Evolutionary conservation across 2,113 vertebrate genomes (phyloP).

Genomic region (Picathartes gymnocephalus): DNA sequence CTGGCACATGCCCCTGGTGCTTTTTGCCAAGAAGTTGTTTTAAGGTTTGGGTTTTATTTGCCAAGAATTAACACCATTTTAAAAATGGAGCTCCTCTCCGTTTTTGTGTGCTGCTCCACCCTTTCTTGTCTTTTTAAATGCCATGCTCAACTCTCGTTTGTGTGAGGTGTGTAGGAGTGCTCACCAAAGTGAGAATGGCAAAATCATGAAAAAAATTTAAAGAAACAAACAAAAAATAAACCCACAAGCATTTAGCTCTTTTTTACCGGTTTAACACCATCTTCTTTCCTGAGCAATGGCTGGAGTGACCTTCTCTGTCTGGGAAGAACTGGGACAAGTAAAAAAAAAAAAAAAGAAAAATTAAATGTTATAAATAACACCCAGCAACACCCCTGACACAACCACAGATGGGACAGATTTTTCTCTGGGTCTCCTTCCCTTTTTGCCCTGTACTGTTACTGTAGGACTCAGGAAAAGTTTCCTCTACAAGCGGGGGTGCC

Average conservation of each 20-base stretch:
- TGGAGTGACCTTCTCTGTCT: background rate
- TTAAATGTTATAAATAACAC: background rate
- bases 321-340: background rate
- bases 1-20: background rate
- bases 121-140: background rate
- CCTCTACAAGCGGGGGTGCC: background rate
- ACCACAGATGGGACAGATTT: background rate
- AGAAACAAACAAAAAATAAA: background rate
- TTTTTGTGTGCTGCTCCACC: background rate
- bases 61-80: background rate
- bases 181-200: background rate
- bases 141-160: background rate
- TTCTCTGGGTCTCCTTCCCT: background rate
- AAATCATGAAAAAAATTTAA: background rate
- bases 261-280: background rate
- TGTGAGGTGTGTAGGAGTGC: background rate
- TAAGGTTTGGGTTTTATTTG: background rate
- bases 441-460: background rate
- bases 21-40: background rate
- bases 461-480: background rate
- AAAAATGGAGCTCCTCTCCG: background rate
- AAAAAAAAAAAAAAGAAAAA: slow-evolving; percentile 18
- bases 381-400: background rate
- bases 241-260: background rate
- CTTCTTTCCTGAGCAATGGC: background rate